Base-by-base conservation (phyloP, 2,797 vertebrate species). In the Bucorvus abyssinicus region DNA sequence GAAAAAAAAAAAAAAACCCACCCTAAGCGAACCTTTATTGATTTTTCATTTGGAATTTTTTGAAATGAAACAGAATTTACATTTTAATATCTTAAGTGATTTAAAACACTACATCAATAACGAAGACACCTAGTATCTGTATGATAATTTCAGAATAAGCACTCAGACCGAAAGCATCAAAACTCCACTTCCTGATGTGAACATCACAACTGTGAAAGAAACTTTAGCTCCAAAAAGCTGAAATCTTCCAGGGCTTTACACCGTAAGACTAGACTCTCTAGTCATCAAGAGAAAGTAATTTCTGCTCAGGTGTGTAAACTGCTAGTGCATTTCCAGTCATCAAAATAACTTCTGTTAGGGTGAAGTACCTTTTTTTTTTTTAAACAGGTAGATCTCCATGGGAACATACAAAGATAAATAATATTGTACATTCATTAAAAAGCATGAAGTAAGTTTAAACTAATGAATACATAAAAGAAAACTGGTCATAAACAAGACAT, bases 371-470 rank as follows among this genome's bases (percentile, higher is more conserved):
- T 27, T 40, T 27, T 70, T 36, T 21, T 5, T 63, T 55, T 12
- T 16, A 0, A 5, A 3, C 15, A 60, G 6, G 6, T 18, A 10
- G 2, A 32, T 22, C 32, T 79, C 38, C 53, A 8, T 9, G 17
- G 14, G 32, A 71, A 61, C 5, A 5, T 44, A 69, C 14, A 70
- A 36, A 77, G 26, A 29, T 24, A 87, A 79, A 12, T 21, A 78
- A 84, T 12, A 50, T 4, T 9, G 10, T 20, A 17, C 15, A n/a
- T 3, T 30, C 23, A 68, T 22, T 50, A 42, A 73, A 87, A 68
- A 55, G 27, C 8, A 61, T 15, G 32, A 15, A 63, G 40, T 15
- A 57, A 49, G 18, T 74, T 78, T 75, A 68, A 73, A 68, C 23
- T 30, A 80, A 74, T 12, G 15, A 61, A 52, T 16, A 56, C 3